A percentile compares a stretch with the other conserved stretches of the same genome.
phyloP scores from a whole-genome alignment of 2,888 invertebrate species.

The Desoria tigrina region DNA sequence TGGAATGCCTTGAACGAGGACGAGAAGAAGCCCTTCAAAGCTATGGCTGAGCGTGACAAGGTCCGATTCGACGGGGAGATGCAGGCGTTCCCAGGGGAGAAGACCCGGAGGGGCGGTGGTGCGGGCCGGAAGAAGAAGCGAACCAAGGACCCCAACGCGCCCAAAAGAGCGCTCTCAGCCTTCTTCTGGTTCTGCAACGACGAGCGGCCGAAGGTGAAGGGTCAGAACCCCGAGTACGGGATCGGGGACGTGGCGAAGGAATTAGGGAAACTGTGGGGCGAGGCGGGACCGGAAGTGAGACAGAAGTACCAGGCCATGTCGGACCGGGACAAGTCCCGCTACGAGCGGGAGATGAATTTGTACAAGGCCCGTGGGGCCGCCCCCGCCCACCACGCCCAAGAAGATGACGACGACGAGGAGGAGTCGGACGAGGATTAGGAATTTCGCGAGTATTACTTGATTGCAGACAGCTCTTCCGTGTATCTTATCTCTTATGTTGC shows the following conservation, averaged over 20 bases:
- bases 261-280: conserved; percentile 91
- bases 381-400: conserved; percentile 1
- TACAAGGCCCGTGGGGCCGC: conserved; percentile 1
- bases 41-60: conserved; percentile 4
- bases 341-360: conserved; percentile 75
- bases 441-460: too few species aligned
- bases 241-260: conserved; percentile 98
- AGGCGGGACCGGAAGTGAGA: conserved; percentile 78
- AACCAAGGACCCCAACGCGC: conserved; percentile 96
- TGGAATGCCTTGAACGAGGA: conserved; percentile 10
- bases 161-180: conserved; percentile 95
- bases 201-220: conserved; percentile 66
- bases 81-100: conserved; percentile 66
- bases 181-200: conserved; percentile 99
- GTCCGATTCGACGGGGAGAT: conserved; percentile 13
- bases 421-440: neutral
- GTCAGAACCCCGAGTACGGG: conserved; percentile 82
- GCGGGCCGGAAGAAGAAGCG: conserved; percentile 58
- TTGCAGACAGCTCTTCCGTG: too few species aligned
- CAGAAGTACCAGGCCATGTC: conserved; percentile 90
- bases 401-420: conserved; percentile 32
- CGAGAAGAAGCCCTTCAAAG: conserved; percentile 10
- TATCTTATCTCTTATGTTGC: too few species aligned
- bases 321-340: conserved; percentile 91
- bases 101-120: conserved; percentile 60